Evolutionary conservation across 1,140 invertebrate genomes (phyloP).

Genomic region (Sycophaga agraensis): DNA sequence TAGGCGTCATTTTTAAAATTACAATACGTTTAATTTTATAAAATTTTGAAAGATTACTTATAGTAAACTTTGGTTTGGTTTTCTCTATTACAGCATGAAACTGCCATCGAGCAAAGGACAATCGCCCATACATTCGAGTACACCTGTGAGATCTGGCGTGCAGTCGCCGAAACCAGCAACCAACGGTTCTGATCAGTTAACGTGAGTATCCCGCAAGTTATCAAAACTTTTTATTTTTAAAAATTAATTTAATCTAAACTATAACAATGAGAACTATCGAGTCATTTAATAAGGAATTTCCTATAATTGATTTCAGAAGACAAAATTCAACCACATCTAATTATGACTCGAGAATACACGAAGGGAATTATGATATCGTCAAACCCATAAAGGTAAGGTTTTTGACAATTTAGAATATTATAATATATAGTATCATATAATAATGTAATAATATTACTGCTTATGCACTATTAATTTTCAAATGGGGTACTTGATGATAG

Average conservation of each 20-base stretch:
- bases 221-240: slow-evolving; percentile 8
- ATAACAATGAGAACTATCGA: too few species aligned
- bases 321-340: slow-evolving; percentile 49
- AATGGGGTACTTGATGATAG: too few species aligned
- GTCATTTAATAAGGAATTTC: too few species aligned
- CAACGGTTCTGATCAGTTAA: slow-evolving; percentile 48
- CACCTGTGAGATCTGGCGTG: slow-evolving; percentile 48
- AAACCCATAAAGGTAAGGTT: slow-evolving; percentile 56
- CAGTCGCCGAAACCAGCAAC: slow-evolving; percentile 52
- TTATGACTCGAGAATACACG: slow-evolving; percentile 52
- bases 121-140: slow-evolving; percentile 49
- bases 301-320: slow-evolving; percentile 38
- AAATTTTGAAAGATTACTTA: too few species aligned
- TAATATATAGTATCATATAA: too few species aligned
- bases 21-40: too few species aligned
- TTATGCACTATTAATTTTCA: too few species aligned
- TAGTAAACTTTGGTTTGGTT: too few species aligned
- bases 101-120: slow-evolving; percentile 52
- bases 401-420: too few species aligned
- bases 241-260: slow-evolving; percentile 4
- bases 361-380: slow-evolving; percentile 57
- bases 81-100: slow-evolving; percentile 48
- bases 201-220: slow-evolving; percentile 40
- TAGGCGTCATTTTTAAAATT: too few species aligned
- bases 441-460: too few species aligned